Conservation (phyloP, 2,888 invertebrate genomes). For the Campaea margaritaria region DNA sequence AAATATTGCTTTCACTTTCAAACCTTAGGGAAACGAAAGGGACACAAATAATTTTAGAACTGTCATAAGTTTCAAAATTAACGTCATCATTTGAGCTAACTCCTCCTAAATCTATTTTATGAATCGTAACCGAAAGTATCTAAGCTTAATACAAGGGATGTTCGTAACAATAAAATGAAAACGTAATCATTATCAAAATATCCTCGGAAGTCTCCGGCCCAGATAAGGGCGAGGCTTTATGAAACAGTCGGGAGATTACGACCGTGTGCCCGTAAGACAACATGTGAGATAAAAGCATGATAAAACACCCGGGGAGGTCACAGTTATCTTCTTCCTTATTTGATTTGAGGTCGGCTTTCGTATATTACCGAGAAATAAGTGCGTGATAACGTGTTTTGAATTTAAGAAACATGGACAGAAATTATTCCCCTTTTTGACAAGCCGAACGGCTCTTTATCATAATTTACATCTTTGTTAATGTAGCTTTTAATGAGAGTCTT, state of each 20-base stretch:
- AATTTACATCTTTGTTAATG: slow-evolving; percentile 22
- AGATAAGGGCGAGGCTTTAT: slow-evolving; percentile 54
- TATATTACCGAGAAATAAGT: slow-evolving; percentile 45
- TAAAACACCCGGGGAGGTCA: slow-evolving; percentile 53
- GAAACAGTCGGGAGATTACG: slow-evolving; percentile 52
- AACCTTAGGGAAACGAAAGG: background rate
- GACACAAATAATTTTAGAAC: no score
- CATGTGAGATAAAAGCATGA: slow-evolving; percentile 51
- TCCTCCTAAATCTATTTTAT: background rate
- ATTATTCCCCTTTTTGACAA: slow-evolving; percentile 13
- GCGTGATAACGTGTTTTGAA: slow-evolving; percentile 37
- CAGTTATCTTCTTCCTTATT: slow-evolving; percentile 59
- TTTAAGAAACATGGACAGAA: slow-evolving; percentile 6
- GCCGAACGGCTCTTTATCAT: slow-evolving; percentile 23
- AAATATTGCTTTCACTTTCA: background rate
- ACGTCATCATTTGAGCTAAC: no score
- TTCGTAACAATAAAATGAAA: slow-evolving; percentile 13
- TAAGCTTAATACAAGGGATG: background rate
- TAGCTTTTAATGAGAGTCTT: slow-evolving; percentile 18
- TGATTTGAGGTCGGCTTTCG: slow-evolving; percentile 51
- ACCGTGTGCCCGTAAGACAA: slow-evolving; percentile 48
- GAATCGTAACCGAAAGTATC: background rate
- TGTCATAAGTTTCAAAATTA: no score
- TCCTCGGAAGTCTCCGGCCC: slow-evolving; percentile 40
- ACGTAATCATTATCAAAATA: slow-evolving; percentile 46